phyloP scores from a whole-genome alignment of 64 coral and sea anemone genomes.

The Anthopleura sola region DNA sequence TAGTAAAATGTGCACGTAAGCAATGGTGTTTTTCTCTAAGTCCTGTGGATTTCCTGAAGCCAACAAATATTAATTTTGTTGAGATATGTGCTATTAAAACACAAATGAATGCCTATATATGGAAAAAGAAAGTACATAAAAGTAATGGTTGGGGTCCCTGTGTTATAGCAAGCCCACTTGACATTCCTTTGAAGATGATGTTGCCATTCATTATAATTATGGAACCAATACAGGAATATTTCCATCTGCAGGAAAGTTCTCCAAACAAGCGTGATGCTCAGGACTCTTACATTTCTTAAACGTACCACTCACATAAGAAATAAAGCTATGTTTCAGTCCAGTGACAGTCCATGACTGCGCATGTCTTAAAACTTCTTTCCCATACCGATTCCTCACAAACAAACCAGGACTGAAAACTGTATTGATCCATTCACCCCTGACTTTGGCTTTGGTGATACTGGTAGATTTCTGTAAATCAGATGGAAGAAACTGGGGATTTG shows the following conservation, averaged over 20 bases:
- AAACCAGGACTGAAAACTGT: conserved; percentile 38
- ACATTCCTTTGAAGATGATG: too few species aligned
- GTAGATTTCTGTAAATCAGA: conserved; percentile 4
- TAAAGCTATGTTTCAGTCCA: conserved; percentile 7
- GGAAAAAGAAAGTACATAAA: too few species aligned
- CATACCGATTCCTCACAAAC: conserved; percentile 43
- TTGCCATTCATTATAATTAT: not conserved
- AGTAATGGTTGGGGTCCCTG: too few species aligned
- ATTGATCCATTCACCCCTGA: conserved; percentile 34
- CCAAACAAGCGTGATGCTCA: conserved; percentile 37
- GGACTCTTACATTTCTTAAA: conserved; percentile 13
- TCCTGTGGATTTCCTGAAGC: too few species aligned
- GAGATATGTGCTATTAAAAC: too few species aligned
- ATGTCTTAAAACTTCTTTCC: conserved; percentile 42
- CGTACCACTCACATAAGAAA: conserved; percentile 2
- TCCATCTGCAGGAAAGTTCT: conserved; percentile 41
- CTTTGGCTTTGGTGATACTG: conserved; percentile 21
- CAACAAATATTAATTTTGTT: too few species aligned
- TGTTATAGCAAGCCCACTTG: too few species aligned
- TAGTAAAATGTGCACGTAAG: too few species aligned
- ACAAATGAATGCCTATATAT: too few species aligned
- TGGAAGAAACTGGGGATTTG: conserved; percentile 23
- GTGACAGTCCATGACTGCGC: conserved; percentile 30
- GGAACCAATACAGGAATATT: conserved; percentile 52
- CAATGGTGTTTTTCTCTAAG: too few species aligned